phyloP scores from a whole-genome alignment of 2,888 invertebrate genomes.

The Rhodophaea formosa region DNA sequence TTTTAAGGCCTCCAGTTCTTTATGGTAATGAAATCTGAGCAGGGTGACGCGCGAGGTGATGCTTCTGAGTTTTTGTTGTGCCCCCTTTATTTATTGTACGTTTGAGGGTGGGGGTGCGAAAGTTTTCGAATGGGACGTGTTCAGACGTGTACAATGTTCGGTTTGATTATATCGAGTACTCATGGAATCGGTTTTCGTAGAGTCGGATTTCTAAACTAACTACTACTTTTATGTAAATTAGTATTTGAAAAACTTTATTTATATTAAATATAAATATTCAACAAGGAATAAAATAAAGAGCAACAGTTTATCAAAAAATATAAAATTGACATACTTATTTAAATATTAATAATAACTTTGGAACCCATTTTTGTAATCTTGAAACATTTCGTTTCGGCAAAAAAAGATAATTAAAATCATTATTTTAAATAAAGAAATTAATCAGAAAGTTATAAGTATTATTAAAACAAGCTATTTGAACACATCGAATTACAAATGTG shows the following conservation, averaged over 20 bases:
- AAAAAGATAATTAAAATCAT: too few relatives aligned
- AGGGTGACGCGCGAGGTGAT: constrained; percentile 79
- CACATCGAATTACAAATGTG: too few relatives aligned
- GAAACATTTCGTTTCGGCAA: too few relatives aligned
- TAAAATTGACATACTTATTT: too few relatives aligned
- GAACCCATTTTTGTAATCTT: too few relatives aligned
- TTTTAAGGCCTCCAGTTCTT: constrained; percentile 81
- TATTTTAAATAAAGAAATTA: too few relatives aligned
- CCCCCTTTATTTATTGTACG: constrained; percentile 77
- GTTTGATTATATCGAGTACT: constrained; percentile 57
- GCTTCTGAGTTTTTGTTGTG: constrained; percentile 78
- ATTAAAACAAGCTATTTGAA: too few relatives aligned
- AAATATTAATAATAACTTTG: too few relatives aligned
- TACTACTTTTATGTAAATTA: background rate
- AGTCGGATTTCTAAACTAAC: background rate
- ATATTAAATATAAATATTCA: too few relatives aligned
- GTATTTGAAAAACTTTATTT: background rate
- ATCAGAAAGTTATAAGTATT: too few relatives aligned
- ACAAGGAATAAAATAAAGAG: too few relatives aligned
- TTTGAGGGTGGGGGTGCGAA: constrained; percentile 66
- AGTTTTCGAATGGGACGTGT: constrained; percentile 72
- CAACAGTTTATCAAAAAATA: too few relatives aligned
- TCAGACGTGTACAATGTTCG: constrained; percentile 41
- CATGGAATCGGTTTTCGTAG: background rate
- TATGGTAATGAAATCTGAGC: constrained; percentile 82